A percentile compares a stretch with the other conserved stretches of the same genome.
Conservation (phyloP, 2,113 vertebrate species). For the Aspiorhynchus laticeps region DNA sequence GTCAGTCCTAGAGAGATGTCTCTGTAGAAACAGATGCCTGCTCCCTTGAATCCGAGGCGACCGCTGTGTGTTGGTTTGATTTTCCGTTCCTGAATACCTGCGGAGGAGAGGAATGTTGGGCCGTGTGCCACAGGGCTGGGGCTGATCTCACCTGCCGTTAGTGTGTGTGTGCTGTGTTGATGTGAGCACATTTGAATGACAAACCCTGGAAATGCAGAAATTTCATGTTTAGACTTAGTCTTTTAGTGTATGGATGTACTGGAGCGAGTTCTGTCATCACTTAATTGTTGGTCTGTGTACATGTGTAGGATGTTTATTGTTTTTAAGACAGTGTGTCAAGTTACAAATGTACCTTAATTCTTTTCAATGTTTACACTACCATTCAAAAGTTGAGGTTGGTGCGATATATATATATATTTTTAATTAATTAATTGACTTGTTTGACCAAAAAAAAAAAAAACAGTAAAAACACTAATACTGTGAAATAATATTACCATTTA, state of each 20-base stretch:
- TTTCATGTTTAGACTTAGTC: background rate
- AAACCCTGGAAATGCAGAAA: background rate
- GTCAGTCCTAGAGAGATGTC: slow-evolving; percentile 52
- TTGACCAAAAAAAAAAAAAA: background rate
- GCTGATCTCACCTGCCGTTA: slow-evolving; percentile 47
- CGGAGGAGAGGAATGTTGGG: slow-evolving; percentile 47
- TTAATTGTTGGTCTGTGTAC: background rate
- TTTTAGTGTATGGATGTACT: background rate
- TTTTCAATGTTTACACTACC: background rate
- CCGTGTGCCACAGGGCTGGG: slow-evolving; percentile 43
- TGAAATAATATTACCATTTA: background rate
- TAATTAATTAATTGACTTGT: background rate
- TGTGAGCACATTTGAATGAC: background rate
- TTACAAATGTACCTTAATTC: background rate
- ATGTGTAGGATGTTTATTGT: background rate
- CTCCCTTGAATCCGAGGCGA: slow-evolving; percentile 41
- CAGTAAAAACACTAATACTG: background rate
- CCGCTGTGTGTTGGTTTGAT: slow-evolving; percentile 32
- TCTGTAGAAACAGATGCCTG: slow-evolving; percentile 58
- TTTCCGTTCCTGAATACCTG: slow-evolving; percentile 43
- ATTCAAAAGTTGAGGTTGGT: background rate
- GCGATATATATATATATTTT: background rate
- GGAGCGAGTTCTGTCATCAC: background rate
- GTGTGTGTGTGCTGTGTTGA: slow-evolving; percentile 17
- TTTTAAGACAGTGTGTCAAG: background rate